These are phyloP conservation scores for Oreochromis niloticus DNA, from an alignment of 2,113 vertebrate species.

Conservation along the genomic window DNA sequence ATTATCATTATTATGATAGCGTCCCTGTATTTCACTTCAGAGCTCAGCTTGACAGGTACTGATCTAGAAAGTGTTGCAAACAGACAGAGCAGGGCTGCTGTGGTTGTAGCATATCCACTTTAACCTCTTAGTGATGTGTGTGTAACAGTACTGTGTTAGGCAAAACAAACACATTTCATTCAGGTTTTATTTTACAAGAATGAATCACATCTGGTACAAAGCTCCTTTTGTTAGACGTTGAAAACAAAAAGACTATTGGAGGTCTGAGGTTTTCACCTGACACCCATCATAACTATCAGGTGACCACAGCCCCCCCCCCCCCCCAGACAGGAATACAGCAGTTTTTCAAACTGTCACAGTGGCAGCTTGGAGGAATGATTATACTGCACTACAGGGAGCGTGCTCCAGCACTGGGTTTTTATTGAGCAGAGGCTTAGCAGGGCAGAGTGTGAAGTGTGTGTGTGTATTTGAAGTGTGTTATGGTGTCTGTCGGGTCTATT, in stretches of 20 bases:
- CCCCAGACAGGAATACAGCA: background rate
- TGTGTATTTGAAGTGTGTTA: background rate
- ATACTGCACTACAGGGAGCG: slow-evolving; percentile 25
- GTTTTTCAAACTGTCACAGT: slow-evolving; percentile 30
- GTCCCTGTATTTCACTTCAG: background rate
- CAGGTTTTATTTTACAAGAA: background rate
- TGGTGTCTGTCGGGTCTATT: background rate
- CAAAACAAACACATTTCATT: background rate
- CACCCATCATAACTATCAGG: slow-evolving; percentile 4
- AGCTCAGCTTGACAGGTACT: background rate
- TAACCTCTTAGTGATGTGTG: background rate
- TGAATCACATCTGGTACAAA: background rate
- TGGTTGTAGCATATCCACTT: background rate
- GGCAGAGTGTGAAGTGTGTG: background rate
- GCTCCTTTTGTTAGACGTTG: background rate
- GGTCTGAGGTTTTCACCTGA: background rate
- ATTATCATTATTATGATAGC: background rate
- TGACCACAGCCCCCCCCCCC: background rate
- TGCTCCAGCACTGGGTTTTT: background rate
- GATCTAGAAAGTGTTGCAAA: background rate
- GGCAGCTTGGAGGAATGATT: slow-evolving; percentile 14
- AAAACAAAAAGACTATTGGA: background rate
- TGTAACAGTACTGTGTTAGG: background rate
- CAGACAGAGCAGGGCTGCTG: background rate
- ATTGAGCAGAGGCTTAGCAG: background rate